Evolutionary conservation across 1,140 invertebrate genomes (phyloP).

Genomic region (Cotesia glomerata): DNA sequence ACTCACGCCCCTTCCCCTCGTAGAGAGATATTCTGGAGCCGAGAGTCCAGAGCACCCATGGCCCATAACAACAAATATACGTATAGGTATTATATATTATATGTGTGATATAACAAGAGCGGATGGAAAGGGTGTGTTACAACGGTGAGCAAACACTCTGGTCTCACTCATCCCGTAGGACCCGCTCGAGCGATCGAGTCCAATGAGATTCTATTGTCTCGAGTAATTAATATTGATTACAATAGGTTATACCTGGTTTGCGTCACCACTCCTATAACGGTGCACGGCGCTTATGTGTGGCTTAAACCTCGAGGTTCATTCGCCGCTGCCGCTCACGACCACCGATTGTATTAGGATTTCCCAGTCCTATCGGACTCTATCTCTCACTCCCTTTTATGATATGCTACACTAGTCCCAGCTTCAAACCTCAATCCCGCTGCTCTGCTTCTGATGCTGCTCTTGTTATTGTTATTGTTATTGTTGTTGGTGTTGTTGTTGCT

Average conservation of each 20-base stretch:
- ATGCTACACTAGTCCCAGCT: too few relatives aligned
- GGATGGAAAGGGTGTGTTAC: slow-evolving; percentile 17
- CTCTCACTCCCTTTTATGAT: slow-evolving; percentile 1
- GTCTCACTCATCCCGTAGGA: slow-evolving; percentile 7
- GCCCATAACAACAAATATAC: not conserved
- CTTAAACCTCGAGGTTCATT: slow-evolving; percentile 41
- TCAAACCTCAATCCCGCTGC: too few relatives aligned
- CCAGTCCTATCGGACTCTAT: slow-evolving; percentile 15
- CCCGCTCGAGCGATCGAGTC: slow-evolving; percentile 59
- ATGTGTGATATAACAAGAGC: too few relatives aligned
- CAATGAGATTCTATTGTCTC: slow-evolving; percentile 65
- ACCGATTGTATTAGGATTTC: slow-evolving; percentile 57
- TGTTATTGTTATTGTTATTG: too few relatives aligned
- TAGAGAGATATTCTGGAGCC: too few relatives aligned
- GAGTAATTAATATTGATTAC: slow-evolving; percentile 65
- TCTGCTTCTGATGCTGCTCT: too few relatives aligned
- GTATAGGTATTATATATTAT: too few relatives aligned
- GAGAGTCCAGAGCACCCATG: not conserved
- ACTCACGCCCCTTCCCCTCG: slow-evolving; percentile 45
- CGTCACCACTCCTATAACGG: slow-evolving; percentile 13
- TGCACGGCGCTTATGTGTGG: slow-evolving; percentile 34
- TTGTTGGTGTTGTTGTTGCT: not conserved
- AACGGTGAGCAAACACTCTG: not conserved
- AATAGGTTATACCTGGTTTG: slow-evolving; percentile 59
- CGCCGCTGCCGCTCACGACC: slow-evolving; percentile 19